Evolutionary conservation across 2,888 invertebrate species (phyloP).

Genomic region (Drosophila infuscata): DNA sequence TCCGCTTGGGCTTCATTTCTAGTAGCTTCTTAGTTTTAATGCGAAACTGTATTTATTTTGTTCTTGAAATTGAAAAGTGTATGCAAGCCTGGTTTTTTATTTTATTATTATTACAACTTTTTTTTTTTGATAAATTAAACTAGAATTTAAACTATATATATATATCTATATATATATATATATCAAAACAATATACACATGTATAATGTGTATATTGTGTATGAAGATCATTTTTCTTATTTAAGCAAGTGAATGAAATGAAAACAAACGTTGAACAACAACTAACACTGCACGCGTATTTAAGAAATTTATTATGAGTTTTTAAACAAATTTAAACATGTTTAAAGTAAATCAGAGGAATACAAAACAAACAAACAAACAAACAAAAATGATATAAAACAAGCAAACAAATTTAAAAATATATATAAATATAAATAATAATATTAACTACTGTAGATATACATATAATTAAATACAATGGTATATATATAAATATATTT

Average conservation of each 20-base stretch:
- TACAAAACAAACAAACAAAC: constrained; percentile 30
- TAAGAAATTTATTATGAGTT: constrained; percentile 58
- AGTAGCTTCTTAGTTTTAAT: constrained; percentile 51
- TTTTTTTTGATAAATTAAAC: constrained; percentile 39
- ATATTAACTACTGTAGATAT: constrained; percentile 65
- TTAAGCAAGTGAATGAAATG: constrained; percentile 45
- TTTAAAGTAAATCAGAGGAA: constrained; percentile 39
- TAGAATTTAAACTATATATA: constrained; percentile 20
- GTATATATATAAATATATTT: constrained; percentile 63
- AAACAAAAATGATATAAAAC: constrained; percentile 49
- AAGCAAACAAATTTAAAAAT: constrained; percentile 59
- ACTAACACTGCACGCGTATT: constrained; percentile 40
- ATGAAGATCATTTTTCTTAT: constrained; percentile 55
- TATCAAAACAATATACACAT: constrained; percentile 26
- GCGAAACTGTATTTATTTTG: constrained; percentile 59
- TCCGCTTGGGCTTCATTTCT: constrained; percentile 48
- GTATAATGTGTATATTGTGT: constrained; percentile 30
- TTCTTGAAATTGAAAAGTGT: constrained; percentile 50
- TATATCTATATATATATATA: constrained; percentile 23
- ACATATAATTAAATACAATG: constrained; percentile 61
- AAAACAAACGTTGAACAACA: constrained; percentile 18
- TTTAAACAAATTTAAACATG: constrained; percentile 45
- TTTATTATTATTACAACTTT: constrained; percentile 45
- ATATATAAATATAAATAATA: constrained; percentile 59
- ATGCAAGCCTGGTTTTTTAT: constrained; percentile 28